Conservation (phyloP, 2,113 vertebrate species). For the Canis aureus region DNA sequence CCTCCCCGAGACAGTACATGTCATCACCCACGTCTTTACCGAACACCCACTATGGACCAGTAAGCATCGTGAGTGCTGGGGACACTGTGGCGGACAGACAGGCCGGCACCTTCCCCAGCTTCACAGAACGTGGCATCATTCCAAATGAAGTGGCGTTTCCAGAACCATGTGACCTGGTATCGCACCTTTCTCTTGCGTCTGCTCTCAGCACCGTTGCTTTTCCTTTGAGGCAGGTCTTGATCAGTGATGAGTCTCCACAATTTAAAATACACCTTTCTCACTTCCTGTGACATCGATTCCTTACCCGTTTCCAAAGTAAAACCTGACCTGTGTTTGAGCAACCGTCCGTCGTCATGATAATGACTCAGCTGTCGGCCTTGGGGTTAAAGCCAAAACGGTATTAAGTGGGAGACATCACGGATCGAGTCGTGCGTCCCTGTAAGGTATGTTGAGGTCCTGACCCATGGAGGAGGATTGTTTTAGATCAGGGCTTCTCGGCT, state of each 20-base stretch:
- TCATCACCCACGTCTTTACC: not conserved
- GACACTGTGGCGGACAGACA: not conserved
- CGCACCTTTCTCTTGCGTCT: not conserved
- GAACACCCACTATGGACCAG: not conserved
- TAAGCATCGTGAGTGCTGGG: not conserved
- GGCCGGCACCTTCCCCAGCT: fast-evolving
- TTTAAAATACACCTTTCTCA: not conserved
- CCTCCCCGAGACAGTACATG: not conserved
- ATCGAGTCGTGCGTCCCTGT: not conserved
- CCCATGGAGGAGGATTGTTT: not conserved
- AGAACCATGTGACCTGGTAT: fast-evolving
- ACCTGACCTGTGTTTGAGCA: not conserved
- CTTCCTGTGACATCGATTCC: not conserved
- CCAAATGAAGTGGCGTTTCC: not conserved
- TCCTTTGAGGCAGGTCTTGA: not conserved
- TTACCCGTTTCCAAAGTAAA: not conserved
- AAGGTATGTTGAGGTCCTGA: not conserved
- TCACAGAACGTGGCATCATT: not conserved
- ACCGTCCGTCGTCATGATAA: not conserved
- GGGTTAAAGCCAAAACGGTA: not conserved
- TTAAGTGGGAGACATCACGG: not conserved
- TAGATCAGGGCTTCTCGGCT: not conserved
- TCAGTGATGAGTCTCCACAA: not conserved
- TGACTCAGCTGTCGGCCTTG: not conserved
- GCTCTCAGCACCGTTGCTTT: not conserved